phyloP scores from a whole-genome alignment of 2,888 invertebrate species.

The Listrodromus nycthemerus region DNA sequence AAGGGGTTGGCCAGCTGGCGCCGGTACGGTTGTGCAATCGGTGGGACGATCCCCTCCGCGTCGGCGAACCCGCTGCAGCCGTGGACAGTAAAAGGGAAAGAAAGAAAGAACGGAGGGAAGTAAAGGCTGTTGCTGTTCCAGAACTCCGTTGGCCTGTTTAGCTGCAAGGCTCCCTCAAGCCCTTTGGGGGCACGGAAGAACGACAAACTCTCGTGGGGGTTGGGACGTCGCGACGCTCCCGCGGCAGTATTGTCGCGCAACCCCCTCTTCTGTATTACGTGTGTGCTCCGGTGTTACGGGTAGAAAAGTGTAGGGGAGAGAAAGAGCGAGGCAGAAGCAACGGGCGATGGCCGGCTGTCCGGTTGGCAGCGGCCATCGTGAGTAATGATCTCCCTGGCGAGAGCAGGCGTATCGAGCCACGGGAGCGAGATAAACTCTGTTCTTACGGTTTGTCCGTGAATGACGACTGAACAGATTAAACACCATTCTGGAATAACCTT shows the following conservation, averaged over 20 bases:
- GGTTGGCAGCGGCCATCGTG: constrained; percentile 58
- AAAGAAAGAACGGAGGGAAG: constrained; percentile 25
- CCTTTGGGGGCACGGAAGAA: constrained; percentile 2
- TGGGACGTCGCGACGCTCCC: constrained; percentile 51
- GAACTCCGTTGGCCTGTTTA: constrained; percentile 29
- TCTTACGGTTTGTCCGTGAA: neutral
- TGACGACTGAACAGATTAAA: constrained; percentile 55
- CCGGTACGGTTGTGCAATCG: constrained; percentile 83
- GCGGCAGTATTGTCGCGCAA: constrained; percentile 54
- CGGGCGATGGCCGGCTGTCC: constrained; percentile 62
- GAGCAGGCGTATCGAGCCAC: constrained; percentile 35
- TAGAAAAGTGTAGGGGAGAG: neutral
- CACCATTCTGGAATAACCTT: constrained; percentile 30
- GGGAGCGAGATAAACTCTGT: constrained; percentile 58
- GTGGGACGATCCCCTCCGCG: constrained; percentile 49
- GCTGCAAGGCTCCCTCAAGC: constrained; percentile 10
- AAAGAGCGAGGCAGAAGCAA: constrained; percentile 39
- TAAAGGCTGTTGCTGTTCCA: constrained; percentile 49
- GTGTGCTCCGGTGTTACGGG: constrained; percentile 15
- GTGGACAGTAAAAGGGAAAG: constrained; percentile 23
- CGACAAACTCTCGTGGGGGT: constrained; percentile 50
- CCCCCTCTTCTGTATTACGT: constrained; percentile 38
- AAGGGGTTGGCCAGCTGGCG: constrained; percentile 84
- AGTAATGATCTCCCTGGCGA: constrained; percentile 55
- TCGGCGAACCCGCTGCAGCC: constrained; percentile 23